Base-by-base conservation (phyloP, 2,113 vertebrate species). In the Physeter macrocephalus region DNA sequence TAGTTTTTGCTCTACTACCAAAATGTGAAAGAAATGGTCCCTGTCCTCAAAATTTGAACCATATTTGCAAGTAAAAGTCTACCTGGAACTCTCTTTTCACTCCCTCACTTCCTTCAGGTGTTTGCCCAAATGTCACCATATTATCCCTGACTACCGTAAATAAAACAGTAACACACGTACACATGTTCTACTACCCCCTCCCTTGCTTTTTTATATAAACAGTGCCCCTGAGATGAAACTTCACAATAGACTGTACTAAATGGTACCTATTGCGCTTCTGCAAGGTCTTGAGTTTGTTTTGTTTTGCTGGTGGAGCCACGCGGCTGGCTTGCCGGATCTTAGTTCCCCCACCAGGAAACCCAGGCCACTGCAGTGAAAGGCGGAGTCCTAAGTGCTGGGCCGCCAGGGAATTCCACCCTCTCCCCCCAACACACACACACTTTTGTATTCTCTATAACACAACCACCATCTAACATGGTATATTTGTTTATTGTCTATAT, bases 11-110 rank as follows among this genome's bases (percentile, higher is more conserved):
- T 74, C 36, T 59, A 20, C 62, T 72, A 72, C 34, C 66, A 82
- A 93, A 96, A 84, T 85, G 67, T 77, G n/a, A 92, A 96, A 84
- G 54, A 81, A 87, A 61, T 66, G 20, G 69, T 46, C 20, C 8
- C 31, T 46, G 15, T 46, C 31, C 43, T 96, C 62, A 91, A 92
- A 92, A 59, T 71, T 88, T 84, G 78, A 88, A 84, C 36, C 6
- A 82, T 36, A 90, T 49, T 81, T 88, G 8, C 62, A 52, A 49
- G n/a, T 74, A 74, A 66, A 90, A 36, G 6, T 89, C 27, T 83
- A 14, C 62, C 41, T 27, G 34, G 57, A 85, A 80, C 49, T 66
- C 20, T 84, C 5, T 66, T 82, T 90, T 86, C 41, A 34, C 15
- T 77, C 49, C 12, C 27, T 71, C 9, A 20, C 2, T 77, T 90